A percentile compares a stretch with the other conserved stretches of the same genome.
Evolutionary conservation across 1,140 invertebrate species (phyloP).

Genomic region (Aphis gossypii): DNA sequence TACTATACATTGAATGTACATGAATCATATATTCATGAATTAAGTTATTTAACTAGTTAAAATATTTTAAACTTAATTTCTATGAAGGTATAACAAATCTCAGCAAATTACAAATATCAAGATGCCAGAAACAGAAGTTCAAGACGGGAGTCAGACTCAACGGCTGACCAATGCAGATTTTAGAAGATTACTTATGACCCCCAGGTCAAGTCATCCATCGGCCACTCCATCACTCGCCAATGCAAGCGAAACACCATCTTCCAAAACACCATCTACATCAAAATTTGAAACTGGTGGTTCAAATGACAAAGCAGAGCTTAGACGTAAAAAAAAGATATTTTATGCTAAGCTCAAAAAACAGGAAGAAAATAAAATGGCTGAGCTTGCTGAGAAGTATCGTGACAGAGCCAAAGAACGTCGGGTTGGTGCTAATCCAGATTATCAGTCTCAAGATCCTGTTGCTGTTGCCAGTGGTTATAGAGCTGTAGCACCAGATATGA

Average conservation of each 20-base stretch:
- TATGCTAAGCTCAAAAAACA: constrained; percentile 95
- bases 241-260: not conserved
- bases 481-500: constrained; percentile 93
- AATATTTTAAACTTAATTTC: not conserved
- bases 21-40: not conserved
- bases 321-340: constrained; percentile 87
- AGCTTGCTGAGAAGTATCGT: constrained; percentile 93
- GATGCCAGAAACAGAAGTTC: constrained; percentile 59
- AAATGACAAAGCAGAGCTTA: constrained; percentile 74
- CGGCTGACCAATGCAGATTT: constrained; percentile 96
- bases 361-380: constrained; percentile 94
- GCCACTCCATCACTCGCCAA: constrained; percentile 18
- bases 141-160: constrained; percentile 69
- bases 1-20: not conserved
- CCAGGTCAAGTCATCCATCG: constrained; percentile 72
- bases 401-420: constrained; percentile 92
- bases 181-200: constrained; percentile 93
- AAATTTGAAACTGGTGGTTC: constrained; percentile 63
- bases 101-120: not conserved
- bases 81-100: not conserved
- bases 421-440: constrained; percentile 84
- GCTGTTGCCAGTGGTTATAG: constrained; percentile 89
- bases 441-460: constrained; percentile 82
- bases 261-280: constrained; percentile 33
- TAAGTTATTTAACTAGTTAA: not conserved